Evolutionary conservation across 1,140 invertebrate species (phyloP).

Genomic region (Pinna nobilis): DNA sequence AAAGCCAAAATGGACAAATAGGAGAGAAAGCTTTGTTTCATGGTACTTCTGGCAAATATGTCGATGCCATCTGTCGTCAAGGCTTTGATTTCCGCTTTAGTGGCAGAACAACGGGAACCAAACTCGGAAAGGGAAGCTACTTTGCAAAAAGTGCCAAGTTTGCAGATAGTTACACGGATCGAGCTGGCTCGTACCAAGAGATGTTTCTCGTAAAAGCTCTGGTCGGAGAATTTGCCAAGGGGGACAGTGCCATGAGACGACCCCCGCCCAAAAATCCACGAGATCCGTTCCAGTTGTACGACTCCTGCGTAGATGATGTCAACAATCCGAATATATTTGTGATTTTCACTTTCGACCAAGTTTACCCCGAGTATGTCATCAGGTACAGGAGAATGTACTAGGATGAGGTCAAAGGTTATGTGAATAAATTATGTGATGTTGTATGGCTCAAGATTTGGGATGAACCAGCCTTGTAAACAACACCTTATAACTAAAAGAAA

Average conservation of each 20-base stretch:
- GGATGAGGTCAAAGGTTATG: no score
- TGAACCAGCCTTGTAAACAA: no score
- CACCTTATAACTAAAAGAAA: no score
- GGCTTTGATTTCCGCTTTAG: constrained; percentile 60
- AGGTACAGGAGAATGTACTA: no score
- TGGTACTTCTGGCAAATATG: constrained; percentile 48
- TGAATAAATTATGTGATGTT: no score
- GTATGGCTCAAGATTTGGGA: no score
- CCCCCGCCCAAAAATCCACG: constrained; percentile 55
- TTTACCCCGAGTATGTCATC: constrained; percentile 69
- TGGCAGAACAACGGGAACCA: constrained; percentile 53
- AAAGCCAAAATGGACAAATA: constrained; percentile 36
- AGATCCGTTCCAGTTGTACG: constrained; percentile 54
- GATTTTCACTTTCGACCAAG: constrained; percentile 62
- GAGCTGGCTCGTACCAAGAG: constrained; percentile 22
- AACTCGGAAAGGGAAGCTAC: constrained; percentile 66
- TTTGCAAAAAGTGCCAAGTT: constrained; percentile 62
- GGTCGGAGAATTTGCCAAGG: constrained; percentile 57
- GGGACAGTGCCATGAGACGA: constrained; percentile 44
- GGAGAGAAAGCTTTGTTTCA: constrained; percentile 56
- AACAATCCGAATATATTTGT: constrained; percentile 61
- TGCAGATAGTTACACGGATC: constrained; percentile 53
- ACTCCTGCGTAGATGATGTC: constrained; percentile 64
- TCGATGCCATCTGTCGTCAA: constrained; percentile 58
- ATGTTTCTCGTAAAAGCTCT: constrained; percentile 65